Evolutionary conservation across 2,113 vertebrate species (phyloP), one percentile per base, ranked within the genome.

Genomic region (Sylvilagus bachmani): DNA sequence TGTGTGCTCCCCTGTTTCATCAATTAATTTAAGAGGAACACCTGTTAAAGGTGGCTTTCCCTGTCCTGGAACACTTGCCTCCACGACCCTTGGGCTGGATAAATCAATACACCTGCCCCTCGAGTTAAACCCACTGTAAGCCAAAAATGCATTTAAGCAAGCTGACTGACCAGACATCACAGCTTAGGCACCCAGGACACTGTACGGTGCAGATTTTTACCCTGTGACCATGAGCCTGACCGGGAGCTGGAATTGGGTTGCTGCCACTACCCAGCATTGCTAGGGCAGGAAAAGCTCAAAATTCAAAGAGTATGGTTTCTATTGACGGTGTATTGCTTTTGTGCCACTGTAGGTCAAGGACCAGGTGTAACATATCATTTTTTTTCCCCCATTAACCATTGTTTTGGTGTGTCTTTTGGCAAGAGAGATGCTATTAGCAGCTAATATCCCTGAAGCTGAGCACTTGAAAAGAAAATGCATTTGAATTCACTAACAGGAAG

Each of bases 401-500:
- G 62, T 89, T 89, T 88, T 22, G 62, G 61, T 53, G 51, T 80
- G 78, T 78, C 93, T 93, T 85, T 92, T 33, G 77, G 93, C 77
- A 95, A 86, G 17, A 84, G 87, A 86, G 80, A 96, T 38, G 81
- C 86, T 93, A 88, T 87, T 82, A 86, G 94, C 82, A 58, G 67
- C 64, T 62, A 71, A 89, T 44, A 86, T 6, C 49, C 10, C 24
- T 22, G 69, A 85, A 89, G 91, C 89, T 93, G 70, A 91, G 53
- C 55, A 31, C 61, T 33, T 55, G 78, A 86, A 86, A 86, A 83
- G 86, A 92, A 96, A 94, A 91, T 2, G 24, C 53, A 86, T 51
- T 89, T 89, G 93, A 94, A 91, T 89, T 91, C 74, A 89, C 6
- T 82, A 92, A 79, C 86, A 69, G 71, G 82, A 77, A 93, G 95